Evolutionary conservation across 1,140 invertebrate species (phyloP).

Genomic region (Nasonia vitripennis): DNA sequence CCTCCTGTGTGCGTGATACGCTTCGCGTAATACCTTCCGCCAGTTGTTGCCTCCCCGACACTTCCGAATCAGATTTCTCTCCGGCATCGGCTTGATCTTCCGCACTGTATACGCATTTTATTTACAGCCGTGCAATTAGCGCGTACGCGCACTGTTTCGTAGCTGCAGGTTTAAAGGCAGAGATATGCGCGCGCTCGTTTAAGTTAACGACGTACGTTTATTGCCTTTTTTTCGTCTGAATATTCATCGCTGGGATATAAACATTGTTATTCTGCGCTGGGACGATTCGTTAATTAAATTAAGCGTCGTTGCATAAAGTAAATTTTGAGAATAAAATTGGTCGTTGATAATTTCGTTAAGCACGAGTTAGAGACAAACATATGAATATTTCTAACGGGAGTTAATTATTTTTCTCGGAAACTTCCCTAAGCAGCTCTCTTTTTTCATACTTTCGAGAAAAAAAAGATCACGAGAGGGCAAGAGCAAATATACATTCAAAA

Average conservation of each 20-base stretch:
- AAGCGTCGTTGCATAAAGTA: no score
- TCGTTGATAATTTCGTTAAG: no score
- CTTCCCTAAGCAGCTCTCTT: background rate
- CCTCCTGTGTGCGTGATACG: background rate
- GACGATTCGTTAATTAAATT: background rate
- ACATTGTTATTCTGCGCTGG: background rate
- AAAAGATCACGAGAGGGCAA: background rate
- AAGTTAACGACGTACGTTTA: background rate
- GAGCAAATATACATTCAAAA: background rate
- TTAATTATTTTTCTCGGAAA: constrained; percentile 27
- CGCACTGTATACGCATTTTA: background rate
- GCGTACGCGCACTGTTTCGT: background rate
- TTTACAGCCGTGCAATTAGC: background rate
- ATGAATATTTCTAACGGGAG: background rate
- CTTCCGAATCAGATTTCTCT: constrained; percentile 23
- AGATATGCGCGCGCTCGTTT: background rate
- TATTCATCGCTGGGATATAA: background rate
- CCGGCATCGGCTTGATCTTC: background rate
- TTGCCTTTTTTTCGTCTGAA: background rate
- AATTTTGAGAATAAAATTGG: no score
- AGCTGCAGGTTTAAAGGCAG: background rate
- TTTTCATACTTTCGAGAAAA: background rate
- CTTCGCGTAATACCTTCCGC: constrained; percentile 14
- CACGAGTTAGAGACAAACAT: no score
- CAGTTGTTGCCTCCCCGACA: background rate